Evolutionary conservation across 2,797 vertebrate species (phyloP).

Genomic region (Sparus aurata): DNA sequence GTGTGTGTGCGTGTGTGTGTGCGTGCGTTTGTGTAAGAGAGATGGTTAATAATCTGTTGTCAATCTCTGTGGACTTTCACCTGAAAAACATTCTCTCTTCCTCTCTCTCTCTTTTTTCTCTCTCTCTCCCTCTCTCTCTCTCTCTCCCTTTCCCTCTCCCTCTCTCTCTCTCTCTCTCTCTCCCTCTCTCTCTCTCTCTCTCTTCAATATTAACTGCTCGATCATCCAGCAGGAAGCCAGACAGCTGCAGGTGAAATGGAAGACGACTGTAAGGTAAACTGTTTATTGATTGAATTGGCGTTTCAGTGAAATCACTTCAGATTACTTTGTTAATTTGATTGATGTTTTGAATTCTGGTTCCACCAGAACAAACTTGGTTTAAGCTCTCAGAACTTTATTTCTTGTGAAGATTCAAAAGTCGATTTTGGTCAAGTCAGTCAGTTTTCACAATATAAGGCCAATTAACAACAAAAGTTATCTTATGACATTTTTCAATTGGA

Average conservation of each 20-base stretch:
- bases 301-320: too few relatives aligned
- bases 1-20: conserved; percentile 1
- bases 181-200: not conserved
- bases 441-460: too few relatives aligned
- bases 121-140: not conserved
- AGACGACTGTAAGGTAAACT: conserved; percentile 55
- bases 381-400: too few relatives aligned
- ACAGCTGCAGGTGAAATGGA: conserved; percentile 50
- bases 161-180: not conserved
- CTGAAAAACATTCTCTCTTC: conserved; percentile 9
- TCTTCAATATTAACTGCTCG: not conserved
- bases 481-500: too few relatives aligned
- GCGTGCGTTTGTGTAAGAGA: not conserved
- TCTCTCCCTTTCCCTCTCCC: not conserved
- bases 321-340: too few relatives aligned
- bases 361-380: too few relatives aligned
- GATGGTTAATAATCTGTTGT: conserved; percentile 56
- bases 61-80: conserved; percentile 63
- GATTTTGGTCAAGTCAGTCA: too few relatives aligned
- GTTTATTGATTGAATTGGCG: too few relatives aligned
- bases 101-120: not conserved
- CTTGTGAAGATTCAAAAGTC: too few relatives aligned
- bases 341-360: too few relatives aligned
- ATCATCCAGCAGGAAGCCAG: not conserved
- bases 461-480: too few relatives aligned